These are phyloP conservation scores for Acanthosepion lycidas DNA, from an alignment of 2,888 invertebrate species.

Conservation along the genomic window DNA sequence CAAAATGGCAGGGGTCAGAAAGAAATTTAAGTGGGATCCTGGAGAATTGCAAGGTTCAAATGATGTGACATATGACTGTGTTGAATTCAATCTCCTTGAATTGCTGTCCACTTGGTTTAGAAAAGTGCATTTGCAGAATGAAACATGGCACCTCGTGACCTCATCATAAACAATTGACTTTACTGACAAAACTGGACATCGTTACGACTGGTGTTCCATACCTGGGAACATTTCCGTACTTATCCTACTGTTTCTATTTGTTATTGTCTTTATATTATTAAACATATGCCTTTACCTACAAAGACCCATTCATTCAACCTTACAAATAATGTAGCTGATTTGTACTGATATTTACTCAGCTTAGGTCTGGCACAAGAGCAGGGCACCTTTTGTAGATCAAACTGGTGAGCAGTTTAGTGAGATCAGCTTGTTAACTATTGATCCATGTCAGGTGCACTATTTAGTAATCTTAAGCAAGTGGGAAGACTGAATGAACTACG, in stretches of 20 bases:
- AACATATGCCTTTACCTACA: not conserved
- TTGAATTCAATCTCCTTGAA: not conserved
- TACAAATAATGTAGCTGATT: not conserved
- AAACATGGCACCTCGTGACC: not conserved
- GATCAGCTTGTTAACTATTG: too few species aligned
- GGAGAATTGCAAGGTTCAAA: constrained; percentile 22
- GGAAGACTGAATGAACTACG: too few species aligned
- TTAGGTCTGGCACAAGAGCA: not conserved
- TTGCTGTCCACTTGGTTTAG: not conserved
- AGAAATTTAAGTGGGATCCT: not conserved
- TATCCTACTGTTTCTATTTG: not conserved
- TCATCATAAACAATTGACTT: not conserved
- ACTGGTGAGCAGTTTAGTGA: not conserved
- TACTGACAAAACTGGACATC: not conserved
- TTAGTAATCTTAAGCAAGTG: too few species aligned
- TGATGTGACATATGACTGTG: not conserved
- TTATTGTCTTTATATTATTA: not conserved
- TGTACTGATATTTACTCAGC: not conserved
- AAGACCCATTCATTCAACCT: not conserved
- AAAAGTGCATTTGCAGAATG: not conserved
- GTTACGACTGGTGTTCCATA: not conserved
- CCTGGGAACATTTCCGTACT: not conserved
- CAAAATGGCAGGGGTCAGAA: not conserved
- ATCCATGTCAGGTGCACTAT: too few species aligned
- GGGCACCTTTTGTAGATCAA: not conserved